phyloP scores from a whole-genome alignment of 2,888 invertebrate genomes.

The Troglohyphantes excavatus region DNA sequence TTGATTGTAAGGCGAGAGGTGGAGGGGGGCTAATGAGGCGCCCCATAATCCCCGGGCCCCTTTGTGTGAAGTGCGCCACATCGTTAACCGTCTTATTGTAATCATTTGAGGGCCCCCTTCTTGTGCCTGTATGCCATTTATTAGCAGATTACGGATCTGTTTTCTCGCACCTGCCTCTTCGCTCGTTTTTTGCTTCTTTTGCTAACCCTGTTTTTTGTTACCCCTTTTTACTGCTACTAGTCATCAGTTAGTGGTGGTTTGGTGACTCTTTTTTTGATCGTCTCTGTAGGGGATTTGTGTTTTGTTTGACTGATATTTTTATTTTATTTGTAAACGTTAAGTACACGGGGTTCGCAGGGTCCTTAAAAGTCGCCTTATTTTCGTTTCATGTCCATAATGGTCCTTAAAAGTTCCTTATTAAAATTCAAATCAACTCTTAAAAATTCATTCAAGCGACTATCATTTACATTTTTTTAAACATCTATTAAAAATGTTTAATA shows the following conservation, averaged over 20 bases:
- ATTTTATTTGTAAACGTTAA: too few relatives aligned
- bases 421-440: too few relatives aligned
- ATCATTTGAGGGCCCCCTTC: slow-evolving; percentile 43
- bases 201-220: neutral
- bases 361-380: too few relatives aligned
- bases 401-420: too few relatives aligned
- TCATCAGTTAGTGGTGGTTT: neutral
- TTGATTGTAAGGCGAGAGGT: slow-evolving; percentile 53
- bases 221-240: neutral
- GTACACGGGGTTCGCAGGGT: too few relatives aligned
- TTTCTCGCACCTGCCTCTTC: slow-evolving; percentile 74
- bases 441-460: too few relatives aligned
- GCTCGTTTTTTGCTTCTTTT: neutral
- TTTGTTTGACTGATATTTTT: too few relatives aligned
- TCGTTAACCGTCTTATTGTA: slow-evolving; percentile 75
- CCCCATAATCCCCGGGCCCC: slow-evolving; percentile 63
- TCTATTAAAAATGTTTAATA: too few relatives aligned
- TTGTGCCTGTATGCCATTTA: slow-evolving; percentile 65
- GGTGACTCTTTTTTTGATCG: neutral
- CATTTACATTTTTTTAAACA: too few relatives aligned
- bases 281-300: too few relatives aligned
- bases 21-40: slow-evolving; percentile 70
- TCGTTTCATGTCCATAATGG: too few relatives aligned
- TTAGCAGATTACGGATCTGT: slow-evolving; percentile 72
- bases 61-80: slow-evolving; percentile 74